A percentile compares a stretch with the other conserved stretches of the same genome.
Evolutionary conservation across 2,888 invertebrate genomes (phyloP).

Genomic region (Ptilodon capucinus): DNA sequence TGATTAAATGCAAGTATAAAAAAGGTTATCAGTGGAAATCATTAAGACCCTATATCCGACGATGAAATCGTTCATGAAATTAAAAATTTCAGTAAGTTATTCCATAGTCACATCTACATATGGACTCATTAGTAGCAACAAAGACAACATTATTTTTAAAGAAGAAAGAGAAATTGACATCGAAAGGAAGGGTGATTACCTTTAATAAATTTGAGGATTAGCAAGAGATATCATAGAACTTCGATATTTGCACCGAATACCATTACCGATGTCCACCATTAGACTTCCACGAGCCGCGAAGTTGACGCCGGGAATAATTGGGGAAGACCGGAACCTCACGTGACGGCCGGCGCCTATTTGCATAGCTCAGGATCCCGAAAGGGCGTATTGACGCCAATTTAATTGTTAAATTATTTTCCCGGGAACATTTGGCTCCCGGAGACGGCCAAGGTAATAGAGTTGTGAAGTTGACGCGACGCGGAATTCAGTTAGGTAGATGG

Average conservation of each 20-base stretch:
- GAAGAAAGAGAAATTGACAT: background rate
- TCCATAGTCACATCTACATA: too few species aligned
- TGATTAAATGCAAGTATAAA: too few species aligned
- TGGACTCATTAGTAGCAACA: too few species aligned
- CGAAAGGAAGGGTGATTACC: background rate
- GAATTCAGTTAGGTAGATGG: background rate
- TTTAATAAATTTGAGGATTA: background rate
- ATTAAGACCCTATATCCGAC: too few species aligned
- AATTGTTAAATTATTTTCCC: constrained; percentile 20
- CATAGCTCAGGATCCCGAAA: constrained; percentile 27
- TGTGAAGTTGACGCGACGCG: constrained; percentile 12
- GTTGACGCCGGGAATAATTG: constrained; percentile 10
- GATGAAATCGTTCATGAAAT: too few species aligned
- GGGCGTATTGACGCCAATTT: constrained; percentile 19
- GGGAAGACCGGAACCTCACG: constrained; percentile 15
- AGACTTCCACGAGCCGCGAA: constrained; percentile 5
- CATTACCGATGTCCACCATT: constrained; percentile 1
- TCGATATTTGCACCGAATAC: background rate
- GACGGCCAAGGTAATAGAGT: constrained; percentile 11
- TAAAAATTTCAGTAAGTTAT: too few species aligned
- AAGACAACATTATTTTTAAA: too few species aligned
- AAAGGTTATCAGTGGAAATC: too few species aligned
- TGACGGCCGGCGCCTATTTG: constrained; percentile 19
- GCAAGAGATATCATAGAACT: background rate
- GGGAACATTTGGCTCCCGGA: background rate